These are phyloP conservation scores for Zaprionus inermis DNA, from an alignment of 1,140 invertebrate genomes.

Conservation along the genomic window DNA sequence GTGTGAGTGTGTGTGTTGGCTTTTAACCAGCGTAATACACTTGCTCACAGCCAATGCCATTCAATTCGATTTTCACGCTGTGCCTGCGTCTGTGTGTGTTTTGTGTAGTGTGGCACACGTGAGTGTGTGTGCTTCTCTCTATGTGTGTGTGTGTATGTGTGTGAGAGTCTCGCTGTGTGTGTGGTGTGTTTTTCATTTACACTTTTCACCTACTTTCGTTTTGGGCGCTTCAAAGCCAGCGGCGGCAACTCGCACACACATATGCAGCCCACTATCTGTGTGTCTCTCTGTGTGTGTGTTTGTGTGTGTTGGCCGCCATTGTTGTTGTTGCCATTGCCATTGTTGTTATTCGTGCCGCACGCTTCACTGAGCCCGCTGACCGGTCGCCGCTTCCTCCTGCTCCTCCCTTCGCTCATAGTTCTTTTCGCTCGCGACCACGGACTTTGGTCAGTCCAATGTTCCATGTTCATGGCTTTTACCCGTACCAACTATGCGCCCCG, in stretches of 20 bases:
- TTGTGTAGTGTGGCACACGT: not conserved
- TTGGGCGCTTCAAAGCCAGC: slow-evolving; percentile 58
- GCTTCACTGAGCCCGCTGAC: slow-evolving; percentile 48
- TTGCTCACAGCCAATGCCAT: slow-evolving; percentile 35
- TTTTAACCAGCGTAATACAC: slow-evolving; percentile 24
- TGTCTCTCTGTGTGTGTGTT: not conserved
- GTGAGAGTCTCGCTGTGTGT: slow-evolving; percentile 8
- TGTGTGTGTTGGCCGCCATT: slow-evolving; percentile 3
- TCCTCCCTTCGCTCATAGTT: not conserved
- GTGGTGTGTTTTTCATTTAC: slow-evolving; percentile 59
- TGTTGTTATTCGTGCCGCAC: slow-evolving; percentile 41
- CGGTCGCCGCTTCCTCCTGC: slow-evolving; percentile 49
- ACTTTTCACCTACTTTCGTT: slow-evolving; percentile 75
- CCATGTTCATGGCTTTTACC: slow-evolving; percentile 41
- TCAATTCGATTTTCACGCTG: slow-evolving; percentile 70
- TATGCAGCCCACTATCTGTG: not conserved
- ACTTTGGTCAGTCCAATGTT: slow-evolving; percentile 40
- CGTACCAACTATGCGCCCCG: not conserved
- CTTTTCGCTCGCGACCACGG: slow-evolving; percentile 37
- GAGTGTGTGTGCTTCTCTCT: not conserved
- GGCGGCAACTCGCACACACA: slow-evolving; percentile 46
- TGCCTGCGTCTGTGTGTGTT: not conserved
- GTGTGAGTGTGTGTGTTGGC: slow-evolving; percentile 17
- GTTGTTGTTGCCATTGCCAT: slow-evolving; percentile 15
- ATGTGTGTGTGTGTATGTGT: not conserved